Percentiles rank a stretch among this genome's conserved stretches.
phyloP scores from a whole-genome alignment of 2,888 invertebrate genomes.

The Hesperia comma region DNA sequence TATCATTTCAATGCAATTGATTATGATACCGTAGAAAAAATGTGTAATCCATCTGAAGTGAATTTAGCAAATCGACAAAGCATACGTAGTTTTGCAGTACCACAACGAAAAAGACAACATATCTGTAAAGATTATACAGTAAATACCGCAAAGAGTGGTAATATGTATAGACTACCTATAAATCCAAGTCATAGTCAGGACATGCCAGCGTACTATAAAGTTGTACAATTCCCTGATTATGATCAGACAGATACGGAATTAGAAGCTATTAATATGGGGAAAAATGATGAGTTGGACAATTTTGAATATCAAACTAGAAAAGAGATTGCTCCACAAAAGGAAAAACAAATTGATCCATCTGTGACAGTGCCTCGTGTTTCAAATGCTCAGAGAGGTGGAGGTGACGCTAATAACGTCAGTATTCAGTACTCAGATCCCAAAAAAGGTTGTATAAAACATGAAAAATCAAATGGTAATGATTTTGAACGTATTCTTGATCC shows the following conservation, averaged over 20 bases:
- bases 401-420: constrained; percentile 23
- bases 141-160: not conserved
- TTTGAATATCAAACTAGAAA: constrained; percentile 6
- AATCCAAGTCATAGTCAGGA: not conserved
- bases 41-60: not conserved
- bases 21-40: constrained; percentile 1
- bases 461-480: not conserved
- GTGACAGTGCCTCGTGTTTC: constrained; percentile 25
- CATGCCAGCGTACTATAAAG: constrained; percentile 8
- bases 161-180: not conserved
- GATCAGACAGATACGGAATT: constrained; percentile 21
- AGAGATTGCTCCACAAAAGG: not conserved
- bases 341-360: constrained; percentile 22
- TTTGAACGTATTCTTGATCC: not conserved
- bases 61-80: not conserved
- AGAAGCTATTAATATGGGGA: constrained; percentile 16
- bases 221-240: constrained; percentile 19
- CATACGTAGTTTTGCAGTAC: not conserved
- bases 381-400: constrained; percentile 27
- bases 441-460: constrained; percentile 5
- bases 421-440: constrained; percentile 3
- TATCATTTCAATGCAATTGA: not conserved
- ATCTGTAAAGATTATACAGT: not conserved
- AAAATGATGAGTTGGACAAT: not conserved
- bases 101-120: not conserved